A percentile compares a stretch with the other conserved stretches of the same genome.
These are phyloP conservation scores for Drosophila lutescens DNA, from an alignment of 2,888 invertebrate genomes.

Conservation along the genomic window DNA sequence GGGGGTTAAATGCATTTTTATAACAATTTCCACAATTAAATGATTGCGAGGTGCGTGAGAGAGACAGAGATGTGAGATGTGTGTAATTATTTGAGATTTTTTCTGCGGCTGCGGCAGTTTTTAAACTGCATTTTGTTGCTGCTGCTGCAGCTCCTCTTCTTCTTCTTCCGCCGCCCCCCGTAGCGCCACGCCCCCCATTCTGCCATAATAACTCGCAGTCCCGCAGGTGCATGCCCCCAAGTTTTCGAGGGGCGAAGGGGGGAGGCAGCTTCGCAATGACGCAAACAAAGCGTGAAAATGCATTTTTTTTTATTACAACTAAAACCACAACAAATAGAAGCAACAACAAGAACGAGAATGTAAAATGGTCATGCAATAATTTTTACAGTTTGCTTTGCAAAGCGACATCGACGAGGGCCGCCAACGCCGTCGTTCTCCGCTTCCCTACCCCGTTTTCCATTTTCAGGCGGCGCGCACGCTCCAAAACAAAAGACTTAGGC, in stretches of 20 bases:
- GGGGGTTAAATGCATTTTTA: slow-evolving; percentile 63
- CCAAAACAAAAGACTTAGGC: slow-evolving; percentile 76
- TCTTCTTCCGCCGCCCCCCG: not conserved
- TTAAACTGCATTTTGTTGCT: slow-evolving; percentile 27
- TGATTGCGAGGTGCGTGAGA: slow-evolving; percentile 30
- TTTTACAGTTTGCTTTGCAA: slow-evolving; percentile 80
- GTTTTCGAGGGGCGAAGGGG: not conserved
- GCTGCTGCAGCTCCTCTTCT: slow-evolving; percentile 1
- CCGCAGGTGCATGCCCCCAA: slow-evolving; percentile 29
- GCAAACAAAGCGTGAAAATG: slow-evolving; percentile 81
- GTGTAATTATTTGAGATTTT: slow-evolving; percentile 43
- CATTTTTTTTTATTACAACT: slow-evolving; percentile 62
- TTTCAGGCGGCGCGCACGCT: slow-evolving; percentile 9
- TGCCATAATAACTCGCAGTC: slow-evolving; percentile 51
- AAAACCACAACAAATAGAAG: slow-evolving; percentile 21
- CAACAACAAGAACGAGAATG: slow-evolving; percentile 44
- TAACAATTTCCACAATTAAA: slow-evolving; percentile 65
- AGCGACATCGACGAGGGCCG: slow-evolving; percentile 47
- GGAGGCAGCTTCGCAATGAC: slow-evolving; percentile 25
- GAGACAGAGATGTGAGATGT: slow-evolving; percentile 1
- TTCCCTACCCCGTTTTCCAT: no score
- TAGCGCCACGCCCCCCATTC: slow-evolving; percentile 60
- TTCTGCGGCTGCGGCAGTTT: slow-evolving; percentile 35
- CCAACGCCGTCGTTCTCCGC: not conserved
- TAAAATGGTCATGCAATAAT: slow-evolving; percentile 67